phyloP scores from a whole-genome alignment of 2,113 vertebrate species.

The Chelonoidis abingdonii region DNA sequence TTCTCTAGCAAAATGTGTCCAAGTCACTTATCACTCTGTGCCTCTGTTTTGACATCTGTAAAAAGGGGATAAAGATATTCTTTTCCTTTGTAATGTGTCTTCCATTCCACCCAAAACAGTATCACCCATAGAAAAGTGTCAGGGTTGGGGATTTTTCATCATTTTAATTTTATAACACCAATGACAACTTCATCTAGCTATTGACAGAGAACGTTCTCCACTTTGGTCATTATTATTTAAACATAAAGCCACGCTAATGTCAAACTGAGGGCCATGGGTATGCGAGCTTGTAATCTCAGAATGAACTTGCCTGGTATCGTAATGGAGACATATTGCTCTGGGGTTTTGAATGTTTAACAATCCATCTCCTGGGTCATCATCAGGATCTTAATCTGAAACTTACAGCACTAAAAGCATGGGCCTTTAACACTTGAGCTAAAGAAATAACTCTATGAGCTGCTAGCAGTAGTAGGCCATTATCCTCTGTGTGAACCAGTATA shows the following conservation, averaged over 20 bases:
- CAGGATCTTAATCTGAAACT: background rate
- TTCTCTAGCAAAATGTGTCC: background rate
- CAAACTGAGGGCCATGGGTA: background rate
- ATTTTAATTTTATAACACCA: constrained; percentile 41
- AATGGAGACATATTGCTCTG: background rate
- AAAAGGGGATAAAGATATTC: too few relatives aligned
- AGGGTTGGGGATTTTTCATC: background rate
- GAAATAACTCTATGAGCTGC: background rate
- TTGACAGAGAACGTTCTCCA: background rate
- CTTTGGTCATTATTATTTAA: background rate
- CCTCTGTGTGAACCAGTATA: rapidly evolving
- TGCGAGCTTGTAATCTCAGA: background rate
- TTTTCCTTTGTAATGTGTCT: background rate
- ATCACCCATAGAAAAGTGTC: background rate
- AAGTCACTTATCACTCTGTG: background rate
- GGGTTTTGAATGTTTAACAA: background rate
- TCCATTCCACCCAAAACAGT: background rate
- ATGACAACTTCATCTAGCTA: background rate
- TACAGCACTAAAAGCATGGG: background rate
- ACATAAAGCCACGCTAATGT: background rate
- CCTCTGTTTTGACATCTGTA: background rate
- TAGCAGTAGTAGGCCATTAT: background rate
- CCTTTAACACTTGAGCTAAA: background rate
- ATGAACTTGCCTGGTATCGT: background rate
- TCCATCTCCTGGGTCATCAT: background rate